Evolutionary conservation across 1,140 invertebrate genomes (phyloP), one percentile per base, ranked within the genome.

Genomic region (Pissodes strobi): DNA sequence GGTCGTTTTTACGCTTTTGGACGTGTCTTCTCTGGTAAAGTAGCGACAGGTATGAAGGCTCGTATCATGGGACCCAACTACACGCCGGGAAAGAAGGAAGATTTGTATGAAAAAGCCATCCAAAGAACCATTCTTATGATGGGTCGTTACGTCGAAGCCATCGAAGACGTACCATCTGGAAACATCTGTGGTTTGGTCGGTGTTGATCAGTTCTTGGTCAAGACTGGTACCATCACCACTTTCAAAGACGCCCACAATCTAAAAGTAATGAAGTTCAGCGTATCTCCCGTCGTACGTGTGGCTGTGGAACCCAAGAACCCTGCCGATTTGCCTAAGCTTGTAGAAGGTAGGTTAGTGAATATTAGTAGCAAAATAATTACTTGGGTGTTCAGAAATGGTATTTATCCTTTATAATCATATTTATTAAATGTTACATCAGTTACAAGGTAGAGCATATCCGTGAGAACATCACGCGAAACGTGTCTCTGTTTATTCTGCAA

Each of bases 51-150:
- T 59, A 86, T 93, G 87, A 99, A 99, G 81, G 93, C 92, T 55
- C 90, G 95, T 72, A 98, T 98, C 79, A 96, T 97, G 95, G 98
- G 97, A 72, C 97, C 98, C 67, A 99, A 99, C 84, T 99, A 91
- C 82, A 82, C 86, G 3, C 95, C 94, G 57, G 97, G 97, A 73
- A 99, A 99, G 84, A 99, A 99, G 78, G 97, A 99, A 82, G 97
- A 99, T 88, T 82, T 99, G 69, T 98, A 95, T 75, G 95, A 99
- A 79, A 99, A 99, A 83, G 93, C 93, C 73, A 99, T 99, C 80
- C 97, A 99, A 82, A 88, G 96, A 84, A 99, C 98, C 23, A 98
- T 99, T 79, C 85, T 99, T 65, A 99, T 99, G 98, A 99, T 99
- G 98, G 98, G 98, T 71, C 93, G 98, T 86, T 98, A 98, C 75